Base-by-base conservation (phyloP, 2,797 vertebrate species). In the Menidia menidia region DNA sequence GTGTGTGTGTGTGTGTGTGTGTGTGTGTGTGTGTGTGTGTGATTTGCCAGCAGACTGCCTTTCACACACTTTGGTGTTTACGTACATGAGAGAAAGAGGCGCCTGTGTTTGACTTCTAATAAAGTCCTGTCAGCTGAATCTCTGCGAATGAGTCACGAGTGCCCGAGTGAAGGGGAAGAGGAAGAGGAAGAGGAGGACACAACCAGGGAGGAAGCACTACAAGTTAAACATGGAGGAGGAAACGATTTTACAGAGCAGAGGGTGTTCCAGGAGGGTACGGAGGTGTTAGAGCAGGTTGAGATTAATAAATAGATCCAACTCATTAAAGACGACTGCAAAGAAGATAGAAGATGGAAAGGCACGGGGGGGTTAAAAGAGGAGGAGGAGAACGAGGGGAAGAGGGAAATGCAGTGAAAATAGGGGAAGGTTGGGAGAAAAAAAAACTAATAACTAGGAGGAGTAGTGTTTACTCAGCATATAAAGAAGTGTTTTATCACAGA, bases 71-170 rank as follows among this genome's bases (percentile, higher is more conserved):
- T 11, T 35, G 35, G 42, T 19, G 6, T 68, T 55, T 32, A 48
- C 64, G 63, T 32, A 53, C 2, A 55, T 33, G 72, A 71, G 32
- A 77, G 63, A 73, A 64, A 75, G 68, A 75, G 52, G 52, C 2
- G 48, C 50, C 71, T 75, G 56, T 52, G 75, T 84, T 77, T 68
- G 60, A 80, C 75, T 54, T 54, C 3, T 43, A 61, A 72, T 64
- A 66, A 77, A 77, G 48, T 83, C 69, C 53, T 18, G 15, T 81
- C 79, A 82, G 71, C 75, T 77, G 75, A 71, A 75, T 65, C 59
- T 75, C 63, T 25, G 60, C 4, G 16, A 7, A 64, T 64, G 50
- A 87, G 69, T 86, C 85, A 85, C 51, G 44, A 76, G 78, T 77
- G 55, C 31, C 52, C 35, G 48, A 67, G 71, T 30, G 54, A 75